Base-by-base conservation (phyloP, 1,140 invertebrate species). In the Leucophenga varia region DNA sequence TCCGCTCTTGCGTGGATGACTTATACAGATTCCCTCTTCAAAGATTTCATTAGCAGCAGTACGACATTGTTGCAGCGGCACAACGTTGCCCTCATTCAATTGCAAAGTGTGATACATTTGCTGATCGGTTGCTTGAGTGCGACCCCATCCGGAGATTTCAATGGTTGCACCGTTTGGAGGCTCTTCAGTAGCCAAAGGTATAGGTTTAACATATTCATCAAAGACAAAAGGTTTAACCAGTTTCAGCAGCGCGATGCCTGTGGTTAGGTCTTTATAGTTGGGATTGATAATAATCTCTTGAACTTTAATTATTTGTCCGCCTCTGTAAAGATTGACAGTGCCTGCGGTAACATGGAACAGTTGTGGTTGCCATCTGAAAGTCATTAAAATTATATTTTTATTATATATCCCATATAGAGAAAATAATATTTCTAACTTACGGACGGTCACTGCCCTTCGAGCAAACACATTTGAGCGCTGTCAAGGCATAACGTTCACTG, bases 101-200 rank as follows among this genome's bases (percentile, higher is more conserved):
- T 30, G 14, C 10, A 39, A 20, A 18, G 17, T 31, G 4, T 21
- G 31, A 3, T 34, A 36, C 18, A 12, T 46, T 21, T 21, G 3
- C 6, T n/a, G n/a, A 14, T 28, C 32, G 14, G 7, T 19, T 4
- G 41, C 39, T 10, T 36, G 10, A 5, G 5, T 21, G 17, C 48
- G 48, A 16, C 49, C 49, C 49, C 49, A 51, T 32, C 49, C 49
- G n/a, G 49, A 45, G 17, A 51, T 32, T 21, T 32, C 39, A 3
- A 46, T 22, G 2, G 10, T 16, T 17, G 20, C 30, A 31, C 3
- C 25, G 21, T 19, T 22, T 7, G 43, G 37, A 10, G 42, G 30
- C 7, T 21, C 13, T 6, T 16, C n/a, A 12, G 18, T 13, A n/a
- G 43, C 31, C n/a, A 51, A 17, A 13, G 30, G 9, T 20, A 46